Evolutionary conservation across 2,113 vertebrate genomes (phyloP).

Genomic region (Ameiurus melas): DNA sequence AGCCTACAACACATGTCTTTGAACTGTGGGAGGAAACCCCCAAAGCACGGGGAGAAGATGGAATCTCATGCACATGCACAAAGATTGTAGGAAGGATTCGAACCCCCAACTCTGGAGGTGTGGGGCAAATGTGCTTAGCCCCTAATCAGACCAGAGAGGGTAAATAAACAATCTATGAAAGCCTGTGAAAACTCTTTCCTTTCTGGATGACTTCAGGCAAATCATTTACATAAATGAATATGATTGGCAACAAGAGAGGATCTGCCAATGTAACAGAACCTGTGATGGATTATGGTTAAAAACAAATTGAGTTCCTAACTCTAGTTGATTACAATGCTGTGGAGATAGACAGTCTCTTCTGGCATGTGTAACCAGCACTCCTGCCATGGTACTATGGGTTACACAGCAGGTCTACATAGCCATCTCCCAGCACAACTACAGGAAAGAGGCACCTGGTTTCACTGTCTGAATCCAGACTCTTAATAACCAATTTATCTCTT

Average conservation of each 20-base stretch:
- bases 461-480: slow-evolving; percentile 79
- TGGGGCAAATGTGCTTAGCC: too few relatives aligned
- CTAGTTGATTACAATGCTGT: slow-evolving; percentile 74
- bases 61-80: too few relatives aligned
- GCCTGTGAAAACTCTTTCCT: too few relatives aligned
- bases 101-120: too few relatives aligned
- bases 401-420: slow-evolving; percentile 83
- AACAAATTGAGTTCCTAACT: neutral
- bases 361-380: slow-evolving; percentile 82
- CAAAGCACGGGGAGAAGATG: too few relatives aligned
- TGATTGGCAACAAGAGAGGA: neutral
- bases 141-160: neutral
- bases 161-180: neutral
- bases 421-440: slow-evolving; percentile 58
- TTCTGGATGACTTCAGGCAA: neutral
- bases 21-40: too few relatives aligned
- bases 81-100: too few relatives aligned
- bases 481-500: slow-evolving; percentile 78
- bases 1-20: too few relatives aligned
- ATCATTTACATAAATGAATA: neutral
- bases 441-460: slow-evolving; percentile 84
- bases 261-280: neutral
- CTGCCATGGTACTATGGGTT: slow-evolving; percentile 82
- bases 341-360: slow-evolving; percentile 78
- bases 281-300: neutral